These are phyloP conservation scores for Gymnothorax reevesii DNA, from an alignment of 2,797 vertebrate species.

Conservation along the genomic window DNA sequence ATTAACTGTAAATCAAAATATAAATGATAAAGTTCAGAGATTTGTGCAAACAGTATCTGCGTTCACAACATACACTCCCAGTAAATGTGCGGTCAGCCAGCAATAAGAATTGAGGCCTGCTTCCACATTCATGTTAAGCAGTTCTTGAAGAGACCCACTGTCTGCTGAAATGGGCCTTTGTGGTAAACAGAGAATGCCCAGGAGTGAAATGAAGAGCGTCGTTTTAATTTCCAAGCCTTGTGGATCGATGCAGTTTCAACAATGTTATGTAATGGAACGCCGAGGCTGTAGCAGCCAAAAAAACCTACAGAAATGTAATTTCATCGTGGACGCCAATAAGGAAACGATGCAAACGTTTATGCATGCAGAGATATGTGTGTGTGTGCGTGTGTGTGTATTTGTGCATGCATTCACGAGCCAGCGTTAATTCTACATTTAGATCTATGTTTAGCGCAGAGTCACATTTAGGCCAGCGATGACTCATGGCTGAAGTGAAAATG, in stretches of 20 bases:
- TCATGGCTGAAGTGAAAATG: constrained; percentile 37
- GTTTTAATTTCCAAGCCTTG: not conserved
- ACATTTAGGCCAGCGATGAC: constrained; percentile 30
- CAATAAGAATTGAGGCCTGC: not conserved
- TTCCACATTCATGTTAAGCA: constrained; percentile 4
- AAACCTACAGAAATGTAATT: not conserved
- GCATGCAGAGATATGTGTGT: not conserved
- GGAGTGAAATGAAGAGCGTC: constrained; percentile 9
- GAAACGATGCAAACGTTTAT: not conserved
- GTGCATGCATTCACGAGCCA: constrained; percentile 6
- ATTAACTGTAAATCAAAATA: too few relatives aligned
- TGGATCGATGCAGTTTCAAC: not conserved
- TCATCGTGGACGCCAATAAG: not conserved
- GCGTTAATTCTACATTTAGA: constrained; percentile 12
- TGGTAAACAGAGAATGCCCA: constrained; percentile 15
- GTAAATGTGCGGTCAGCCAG: not conserved
- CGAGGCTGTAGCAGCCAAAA: not conserved
- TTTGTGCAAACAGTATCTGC: not conserved
- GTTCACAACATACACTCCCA: not conserved
- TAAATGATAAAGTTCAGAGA: not conserved
- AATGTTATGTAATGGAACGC: constrained; percentile 14
- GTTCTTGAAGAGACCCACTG: not conserved
- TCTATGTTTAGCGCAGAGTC: constrained; percentile 35
- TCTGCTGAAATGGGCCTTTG: constrained; percentile 6
- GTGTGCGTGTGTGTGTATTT: not conserved